Conservation (phyloP, 2,797 vertebrate genomes). For the Melanogrammus aeglefinus region DNA sequence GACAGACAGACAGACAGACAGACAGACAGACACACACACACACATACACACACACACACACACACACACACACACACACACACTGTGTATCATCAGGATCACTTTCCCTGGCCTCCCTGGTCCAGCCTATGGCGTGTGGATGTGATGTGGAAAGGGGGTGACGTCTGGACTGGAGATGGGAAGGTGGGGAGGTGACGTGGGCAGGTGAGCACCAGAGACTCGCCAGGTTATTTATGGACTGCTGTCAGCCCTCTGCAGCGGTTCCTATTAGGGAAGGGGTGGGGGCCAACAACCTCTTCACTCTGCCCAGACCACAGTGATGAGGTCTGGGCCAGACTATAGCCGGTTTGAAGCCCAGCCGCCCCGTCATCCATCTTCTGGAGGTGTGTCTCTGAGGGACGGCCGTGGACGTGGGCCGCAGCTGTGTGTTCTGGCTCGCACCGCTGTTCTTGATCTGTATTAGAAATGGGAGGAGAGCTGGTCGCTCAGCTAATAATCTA, state of each 20-base stretch:
- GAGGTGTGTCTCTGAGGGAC: constrained; percentile 62
- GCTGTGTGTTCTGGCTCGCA: constrained; percentile 50
- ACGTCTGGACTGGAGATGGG: too few relatives aligned
- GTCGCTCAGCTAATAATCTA: constrained; percentile 17
- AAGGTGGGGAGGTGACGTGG: neutral
- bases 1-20: too few relatives aligned
- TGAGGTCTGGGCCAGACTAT: constrained; percentile 68
- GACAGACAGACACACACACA: too few relatives aligned
- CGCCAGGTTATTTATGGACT: constrained; percentile 75
- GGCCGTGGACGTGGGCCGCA: constrained; percentile 51
- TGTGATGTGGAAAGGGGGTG: neutral
- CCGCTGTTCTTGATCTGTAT: constrained; percentile 41
- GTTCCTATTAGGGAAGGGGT: constrained; percentile 66
- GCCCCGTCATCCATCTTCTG: constrained; percentile 71
- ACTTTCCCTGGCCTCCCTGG: neutral
- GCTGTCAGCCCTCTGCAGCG: constrained; percentile 68
- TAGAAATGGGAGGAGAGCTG: constrained; percentile 31
- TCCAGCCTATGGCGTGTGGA: neutral
- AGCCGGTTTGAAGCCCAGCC: constrained; percentile 59
- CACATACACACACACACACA: neutral
- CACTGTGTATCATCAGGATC: neutral
- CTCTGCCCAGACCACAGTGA: constrained; percentile 66
- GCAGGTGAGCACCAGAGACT: constrained; percentile 59
- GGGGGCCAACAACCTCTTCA: constrained; percentile 68
- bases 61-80: constrained; percentile 1